Percentiles rank a stretch among this genome's conserved stretches.
phyloP scores from a whole-genome alignment of 2,888 invertebrate genomes.

The Hydroisotoma schaefferi region DNA sequence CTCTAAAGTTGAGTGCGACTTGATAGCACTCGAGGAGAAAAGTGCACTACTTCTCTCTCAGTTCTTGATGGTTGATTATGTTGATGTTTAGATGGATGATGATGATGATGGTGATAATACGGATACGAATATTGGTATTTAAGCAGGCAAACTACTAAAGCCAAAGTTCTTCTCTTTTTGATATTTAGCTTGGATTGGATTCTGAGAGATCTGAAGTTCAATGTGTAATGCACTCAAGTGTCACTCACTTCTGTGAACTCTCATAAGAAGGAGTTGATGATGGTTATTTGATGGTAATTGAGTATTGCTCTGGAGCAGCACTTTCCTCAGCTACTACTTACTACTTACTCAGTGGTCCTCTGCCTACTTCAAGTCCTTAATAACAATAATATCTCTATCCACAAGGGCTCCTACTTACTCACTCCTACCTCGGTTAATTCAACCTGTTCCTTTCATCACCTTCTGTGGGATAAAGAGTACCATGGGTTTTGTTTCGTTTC shows the following conservation, averaged over 20 bases:
- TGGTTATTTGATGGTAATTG: slow-evolving; percentile 43
- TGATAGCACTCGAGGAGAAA: slow-evolving; percentile 1
- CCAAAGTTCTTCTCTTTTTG: not conserved
- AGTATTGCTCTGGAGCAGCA: slow-evolving; percentile 43
- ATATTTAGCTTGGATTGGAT: slow-evolving; percentile 5
- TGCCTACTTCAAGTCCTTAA: not conserved
- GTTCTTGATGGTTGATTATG: slow-evolving; percentile 4
- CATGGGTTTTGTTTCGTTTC: too few species aligned
- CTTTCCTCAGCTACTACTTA: slow-evolving; percentile 10
- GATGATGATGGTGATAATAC: slow-evolving; percentile 14
- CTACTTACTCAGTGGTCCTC: not conserved
- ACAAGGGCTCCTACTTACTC: not conserved
- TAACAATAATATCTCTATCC: slow-evolving; percentile 3
- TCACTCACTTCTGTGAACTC: slow-evolving; percentile 26
- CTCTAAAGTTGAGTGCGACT: not conserved
- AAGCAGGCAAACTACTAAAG: not conserved
- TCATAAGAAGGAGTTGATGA: slow-evolving; percentile 22
- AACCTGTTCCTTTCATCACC: too few species aligned
- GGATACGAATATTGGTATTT: not conserved
- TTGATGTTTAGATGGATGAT: slow-evolving; percentile 11
- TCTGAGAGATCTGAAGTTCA: slow-evolving; percentile 7
- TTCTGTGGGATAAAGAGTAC: too few species aligned
- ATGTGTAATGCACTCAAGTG: slow-evolving; percentile 36
- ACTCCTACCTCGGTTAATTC: too few species aligned
- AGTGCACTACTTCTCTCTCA: slow-evolving; percentile 11